A percentile compares a stretch with the other conserved stretches of the same genome.
phyloP scores from a whole-genome alignment of 2,797 vertebrate species.

The Myotis pilosus region DNA sequence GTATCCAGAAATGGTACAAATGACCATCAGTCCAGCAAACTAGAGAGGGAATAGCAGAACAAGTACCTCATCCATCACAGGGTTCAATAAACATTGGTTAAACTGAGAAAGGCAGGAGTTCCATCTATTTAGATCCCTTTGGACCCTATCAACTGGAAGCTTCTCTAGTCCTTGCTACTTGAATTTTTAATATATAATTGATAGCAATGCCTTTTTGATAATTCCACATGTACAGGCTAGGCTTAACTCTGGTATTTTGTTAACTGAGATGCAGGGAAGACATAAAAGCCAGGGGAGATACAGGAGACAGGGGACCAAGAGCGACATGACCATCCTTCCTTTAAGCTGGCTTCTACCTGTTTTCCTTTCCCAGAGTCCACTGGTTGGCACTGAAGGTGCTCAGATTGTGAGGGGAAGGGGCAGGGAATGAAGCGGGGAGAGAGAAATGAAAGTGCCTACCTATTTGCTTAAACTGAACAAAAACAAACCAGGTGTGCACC shows the following conservation, averaged over 20 bases:
- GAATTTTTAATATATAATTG: not conserved
- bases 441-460: not conserved
- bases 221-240: not conserved
- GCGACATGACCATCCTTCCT: not conserved
- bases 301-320: not conserved
- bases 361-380: not conserved
- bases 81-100: not conserved
- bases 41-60: not conserved
- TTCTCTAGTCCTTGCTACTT: not conserved
- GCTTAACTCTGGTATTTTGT: not conserved
- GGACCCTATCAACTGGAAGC: not conserved
- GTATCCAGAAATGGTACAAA: not conserved
- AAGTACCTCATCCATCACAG: not conserved
- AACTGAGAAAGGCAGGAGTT: not conserved
- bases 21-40: not conserved
- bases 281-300: not conserved
- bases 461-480: conserved; percentile 25
- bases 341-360: not conserved
- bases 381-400: not conserved
- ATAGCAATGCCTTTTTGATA: not conserved
- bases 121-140: not conserved
- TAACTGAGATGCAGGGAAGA: not conserved
- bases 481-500: conserved; percentile 32
- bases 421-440: not conserved
- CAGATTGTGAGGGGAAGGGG: not conserved